Evolutionary conservation across 2,113 vertebrate species (phyloP).

Genomic region (Mellivora capensis): DNA sequence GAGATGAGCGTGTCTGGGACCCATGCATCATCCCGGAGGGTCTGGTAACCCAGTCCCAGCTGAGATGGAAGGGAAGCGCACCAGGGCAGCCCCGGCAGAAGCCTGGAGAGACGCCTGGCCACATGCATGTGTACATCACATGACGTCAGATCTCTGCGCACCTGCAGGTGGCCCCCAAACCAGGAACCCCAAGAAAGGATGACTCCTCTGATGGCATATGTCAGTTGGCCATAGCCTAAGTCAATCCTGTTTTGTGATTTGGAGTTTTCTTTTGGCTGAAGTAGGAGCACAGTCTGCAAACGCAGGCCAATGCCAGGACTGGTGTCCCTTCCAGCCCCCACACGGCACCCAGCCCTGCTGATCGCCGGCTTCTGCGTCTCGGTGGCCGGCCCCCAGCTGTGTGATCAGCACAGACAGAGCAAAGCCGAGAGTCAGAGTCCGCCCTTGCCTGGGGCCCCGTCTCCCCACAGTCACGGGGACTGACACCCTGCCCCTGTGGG

Average conservation of each 20-base stretch:
- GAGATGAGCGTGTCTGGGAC: neutral
- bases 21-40: neutral
- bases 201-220: neutral
- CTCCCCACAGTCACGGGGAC: neutral
- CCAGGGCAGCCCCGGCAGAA: neutral
- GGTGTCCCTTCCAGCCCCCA: neutral
- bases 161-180: neutral
- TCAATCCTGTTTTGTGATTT: neutral
- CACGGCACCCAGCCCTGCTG: neutral
- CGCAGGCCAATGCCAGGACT: no score
- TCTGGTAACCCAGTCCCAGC: neutral
- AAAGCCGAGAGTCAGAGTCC: neutral
- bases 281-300: neutral
- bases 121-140: neutral
- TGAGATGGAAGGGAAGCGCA: neutral
- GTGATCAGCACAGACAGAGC: neutral
- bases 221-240: neutral
- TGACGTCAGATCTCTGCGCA: neutral
- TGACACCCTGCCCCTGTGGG: no score
- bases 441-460: neutral
- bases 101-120: neutral
- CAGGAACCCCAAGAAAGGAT: neutral
- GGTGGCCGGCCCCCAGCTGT: no score
- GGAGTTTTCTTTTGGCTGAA: neutral
- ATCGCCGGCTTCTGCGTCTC: neutral